These are phyloP conservation scores for Brachionus calyciflorus DNA, from an alignment of 1,140 invertebrate species.

Conservation along the genomic window DNA sequence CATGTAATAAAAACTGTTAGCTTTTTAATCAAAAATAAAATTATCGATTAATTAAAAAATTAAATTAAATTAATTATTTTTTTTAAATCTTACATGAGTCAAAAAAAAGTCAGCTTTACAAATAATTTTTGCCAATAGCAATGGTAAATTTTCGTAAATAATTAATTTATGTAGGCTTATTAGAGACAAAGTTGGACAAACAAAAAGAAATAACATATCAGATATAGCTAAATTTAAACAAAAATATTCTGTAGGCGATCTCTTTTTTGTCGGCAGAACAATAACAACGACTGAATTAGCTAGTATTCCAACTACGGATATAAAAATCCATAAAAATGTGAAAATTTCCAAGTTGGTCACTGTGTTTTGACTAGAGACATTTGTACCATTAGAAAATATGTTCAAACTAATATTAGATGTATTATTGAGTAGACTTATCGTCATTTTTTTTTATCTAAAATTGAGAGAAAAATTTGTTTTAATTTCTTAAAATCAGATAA, in stretches of 20 bases:
- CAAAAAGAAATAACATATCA: slow-evolving; percentile 11
- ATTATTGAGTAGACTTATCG: too few relatives aligned
- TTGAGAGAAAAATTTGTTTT: too few relatives aligned
- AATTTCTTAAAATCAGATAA: too few relatives aligned
- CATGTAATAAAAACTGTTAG: slow-evolving; percentile 37
- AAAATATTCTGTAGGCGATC: slow-evolving; percentile 34
- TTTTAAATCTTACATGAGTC: slow-evolving; percentile 33
- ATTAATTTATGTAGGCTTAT: background rate
- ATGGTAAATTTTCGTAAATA: slow-evolving; percentile 4
- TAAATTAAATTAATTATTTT: background rate
- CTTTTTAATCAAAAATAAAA: slow-evolving; percentile 19
- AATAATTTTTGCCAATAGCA: slow-evolving; percentile 14
- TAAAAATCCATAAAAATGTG: slow-evolving; percentile 1
- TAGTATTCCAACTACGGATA: slow-evolving; percentile 19
- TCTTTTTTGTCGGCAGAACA: background rate
- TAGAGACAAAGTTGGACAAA: slow-evolving; percentile 31
- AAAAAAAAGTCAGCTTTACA: slow-evolving; percentile 35
- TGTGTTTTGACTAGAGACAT: too few relatives aligned
- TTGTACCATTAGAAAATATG: too few relatives aligned
- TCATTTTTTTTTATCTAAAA: too few relatives aligned
- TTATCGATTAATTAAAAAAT: background rate
- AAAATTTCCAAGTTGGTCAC: background rate
- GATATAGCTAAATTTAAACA: slow-evolving; percentile 39
- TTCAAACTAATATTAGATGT: too few relatives aligned
- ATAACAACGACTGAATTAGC: slow-evolving; percentile 38